phyloP scores from a whole-genome alignment of 2,113 vertebrate species.

The Chrysemys picta region DNA sequence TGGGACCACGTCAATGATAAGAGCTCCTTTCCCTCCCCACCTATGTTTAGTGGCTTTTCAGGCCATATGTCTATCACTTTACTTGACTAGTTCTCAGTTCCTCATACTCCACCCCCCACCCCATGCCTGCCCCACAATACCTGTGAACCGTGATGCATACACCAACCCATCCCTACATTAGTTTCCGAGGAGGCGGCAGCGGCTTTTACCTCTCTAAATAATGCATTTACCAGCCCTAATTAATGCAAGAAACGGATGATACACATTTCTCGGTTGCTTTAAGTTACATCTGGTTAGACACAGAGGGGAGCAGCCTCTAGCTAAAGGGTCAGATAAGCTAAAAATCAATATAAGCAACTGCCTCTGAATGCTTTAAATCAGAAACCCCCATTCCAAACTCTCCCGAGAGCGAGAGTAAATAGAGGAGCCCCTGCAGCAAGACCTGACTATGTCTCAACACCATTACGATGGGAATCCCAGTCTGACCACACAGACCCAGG shows the following conservation, averaged over 20 bases:
- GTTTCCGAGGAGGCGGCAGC: constrained; percentile 5
- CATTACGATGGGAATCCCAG: not conserved
- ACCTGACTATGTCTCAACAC: not conserved
- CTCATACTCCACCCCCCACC: not conserved
- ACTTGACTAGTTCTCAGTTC: not conserved
- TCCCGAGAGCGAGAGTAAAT: not conserved
- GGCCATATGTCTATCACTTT: not conserved
- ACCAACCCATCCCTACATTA: not conserved
- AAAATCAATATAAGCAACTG: constrained; percentile 66
- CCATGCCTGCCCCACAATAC: not conserved
- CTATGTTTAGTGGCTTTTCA: not conserved
- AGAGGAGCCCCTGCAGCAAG: not conserved
- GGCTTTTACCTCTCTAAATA: constrained; percentile 57
- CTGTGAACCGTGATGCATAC: not conserved
- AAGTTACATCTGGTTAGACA: constrained; percentile 56
- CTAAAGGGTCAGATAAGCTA: constrained; percentile 75
- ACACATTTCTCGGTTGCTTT: constrained; percentile 67
- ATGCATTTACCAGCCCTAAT: constrained; percentile 60
- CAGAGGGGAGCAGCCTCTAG: constrained; percentile 73
- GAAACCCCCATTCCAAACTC: not conserved
- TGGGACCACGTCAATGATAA: not conserved
- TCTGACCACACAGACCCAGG: not conserved
- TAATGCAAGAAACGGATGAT: constrained; percentile 48
- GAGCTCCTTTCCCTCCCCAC: not conserved
- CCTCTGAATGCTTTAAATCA: constrained; percentile 55